Evolutionary conservation across 1,140 invertebrate genomes (phyloP).

Genomic region (Habropoda laboriosa): DNA sequence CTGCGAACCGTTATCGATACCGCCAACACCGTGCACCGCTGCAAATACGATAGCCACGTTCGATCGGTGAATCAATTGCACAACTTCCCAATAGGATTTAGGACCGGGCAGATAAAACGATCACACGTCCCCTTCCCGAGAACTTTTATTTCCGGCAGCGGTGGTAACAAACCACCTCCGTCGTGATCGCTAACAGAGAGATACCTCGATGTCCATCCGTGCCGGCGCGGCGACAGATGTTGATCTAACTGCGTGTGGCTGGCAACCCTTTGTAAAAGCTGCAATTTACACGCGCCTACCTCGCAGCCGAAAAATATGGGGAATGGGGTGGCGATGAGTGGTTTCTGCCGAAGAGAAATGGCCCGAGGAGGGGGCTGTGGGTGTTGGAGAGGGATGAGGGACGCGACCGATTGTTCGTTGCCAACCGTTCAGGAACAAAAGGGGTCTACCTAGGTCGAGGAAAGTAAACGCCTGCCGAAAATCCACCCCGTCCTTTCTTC

Average conservation of each 20-base stretch:
- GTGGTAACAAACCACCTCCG: neutral
- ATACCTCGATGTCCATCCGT: conserved; percentile 43
- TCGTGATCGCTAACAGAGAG: neutral
- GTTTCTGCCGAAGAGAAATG: conserved; percentile 10
- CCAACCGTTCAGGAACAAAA: conserved; percentile 41
- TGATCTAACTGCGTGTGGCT: conserved; percentile 52
- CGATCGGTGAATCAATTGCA: conserved; percentile 40
- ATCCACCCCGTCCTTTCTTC: neutral
- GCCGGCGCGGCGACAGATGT: conserved; percentile 60
- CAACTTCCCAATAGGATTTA: conserved; percentile 33
- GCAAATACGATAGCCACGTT: conserved; percentile 10
- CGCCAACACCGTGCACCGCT: no score
- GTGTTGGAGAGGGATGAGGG: neutral
- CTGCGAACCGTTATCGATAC: neutral
- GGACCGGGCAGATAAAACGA: conserved; percentile 20
- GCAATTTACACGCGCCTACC: conserved; percentile 56
- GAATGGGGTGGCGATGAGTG: conserved; percentile 23
- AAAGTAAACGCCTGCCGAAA: no score
- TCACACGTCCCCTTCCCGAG: conserved; percentile 3
- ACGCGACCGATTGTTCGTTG: conserved; percentile 9
- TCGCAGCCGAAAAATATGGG: conserved; percentile 54
- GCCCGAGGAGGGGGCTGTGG: no score
- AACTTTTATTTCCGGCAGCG: conserved; percentile 33
- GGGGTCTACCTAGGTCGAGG: neutral
- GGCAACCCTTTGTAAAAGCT: conserved; percentile 60